A percentile compares a stretch with the other conserved stretches of the same genome.
These are phyloP conservation scores for Blera fallax DNA, from an alignment of 2,888 invertebrate species.

Conservation along the genomic window DNA sequence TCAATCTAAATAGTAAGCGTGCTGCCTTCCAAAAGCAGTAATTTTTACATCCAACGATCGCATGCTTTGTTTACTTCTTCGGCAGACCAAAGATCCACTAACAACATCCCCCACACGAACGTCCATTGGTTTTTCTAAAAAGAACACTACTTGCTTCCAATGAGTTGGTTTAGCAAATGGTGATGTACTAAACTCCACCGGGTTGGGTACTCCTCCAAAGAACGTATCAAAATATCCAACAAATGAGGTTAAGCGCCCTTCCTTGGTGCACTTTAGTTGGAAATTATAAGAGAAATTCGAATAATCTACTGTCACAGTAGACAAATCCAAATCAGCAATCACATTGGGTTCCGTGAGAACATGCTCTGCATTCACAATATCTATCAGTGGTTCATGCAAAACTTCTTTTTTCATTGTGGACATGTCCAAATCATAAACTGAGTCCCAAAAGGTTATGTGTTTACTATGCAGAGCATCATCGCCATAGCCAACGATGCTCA, in stretches of 20 bases:
- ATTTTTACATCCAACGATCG: slow-evolving; percentile 89
- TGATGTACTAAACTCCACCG: slow-evolving; percentile 87
- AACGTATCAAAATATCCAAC: slow-evolving; percentile 96
- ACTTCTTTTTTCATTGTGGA: slow-evolving; percentile 93
- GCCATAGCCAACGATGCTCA: slow-evolving; percentile 90
- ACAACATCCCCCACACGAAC: slow-evolving; percentile 86
- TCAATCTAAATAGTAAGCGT: slow-evolving; percentile 86
- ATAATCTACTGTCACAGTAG: slow-evolving; percentile 87
- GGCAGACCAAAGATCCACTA: slow-evolving; percentile 88
- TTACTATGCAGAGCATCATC: slow-evolving; percentile 88
- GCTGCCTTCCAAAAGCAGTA: slow-evolving; percentile 84
- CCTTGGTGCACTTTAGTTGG: slow-evolving; percentile 84
- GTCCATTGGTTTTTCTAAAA: slow-evolving; percentile 87
- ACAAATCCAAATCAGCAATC: slow-evolving; percentile 89
- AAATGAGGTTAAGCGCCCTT: slow-evolving; percentile 89
- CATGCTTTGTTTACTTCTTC: slow-evolving; percentile 88
- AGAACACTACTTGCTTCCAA: slow-evolving; percentile 93
- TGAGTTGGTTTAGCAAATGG: slow-evolving; percentile 87
- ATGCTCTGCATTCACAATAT: slow-evolving; percentile 84
- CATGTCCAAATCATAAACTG: slow-evolving; percentile 98
- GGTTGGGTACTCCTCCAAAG: slow-evolving; percentile 87
- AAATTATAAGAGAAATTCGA: slow-evolving; percentile 89
- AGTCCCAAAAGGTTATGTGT: slow-evolving; percentile 92
- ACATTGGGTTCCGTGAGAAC: slow-evolving; percentile 86
- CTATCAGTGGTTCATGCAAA: slow-evolving; percentile 89